Evolutionary conservation across 2,888 invertebrate species (phyloP), one percentile per base, ranked within the genome.

Genomic region (Parascotia fuliginaria): DNA sequence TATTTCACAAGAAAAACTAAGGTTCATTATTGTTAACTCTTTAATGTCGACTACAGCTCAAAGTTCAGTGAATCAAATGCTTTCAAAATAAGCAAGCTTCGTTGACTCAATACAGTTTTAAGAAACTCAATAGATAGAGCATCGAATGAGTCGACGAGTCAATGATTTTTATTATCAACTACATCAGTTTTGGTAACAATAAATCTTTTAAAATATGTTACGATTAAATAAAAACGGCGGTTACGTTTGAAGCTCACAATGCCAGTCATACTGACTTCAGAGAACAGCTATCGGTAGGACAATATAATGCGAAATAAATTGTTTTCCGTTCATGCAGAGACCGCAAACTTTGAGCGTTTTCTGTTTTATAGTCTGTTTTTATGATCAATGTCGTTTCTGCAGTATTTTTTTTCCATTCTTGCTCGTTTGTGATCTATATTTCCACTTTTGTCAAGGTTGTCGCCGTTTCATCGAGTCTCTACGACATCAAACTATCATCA

Each of bases 261-360:
- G 54, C 37, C 42, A 42, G 47, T 27, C 38, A 49, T 54, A 47
- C 24, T 24, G 13, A 47, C 39, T 57, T 45, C 51, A 48, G 33
- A 55, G 54, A 57, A 60, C 51, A 39, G 31, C 52, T 51, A 50
- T 55, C 38, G 44, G 37, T 50, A 43, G 39, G 50, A 52, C 47
- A 55, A 55, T 65, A 56, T 68, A 46, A 55, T 65, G 50, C 39
- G 48, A 52, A 65, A 69, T 58, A 52, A 65, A 65, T 65, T 58
- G 65, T 65, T 68, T 61, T 15, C 27, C 44, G 44, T 32, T 33
- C 55, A 42, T 50, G 44, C 43, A 42, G 22, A 39, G 48, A 65
- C 69, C 65, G 32, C 65, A 60, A 57, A 68, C 42, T 46, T 64
- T 65, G 52, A 55, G 52, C 43, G 69, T 40, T 52, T 38, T 37